Conservation (phyloP, 1,140 invertebrate species). For the Calephelis virginiensis region DNA sequence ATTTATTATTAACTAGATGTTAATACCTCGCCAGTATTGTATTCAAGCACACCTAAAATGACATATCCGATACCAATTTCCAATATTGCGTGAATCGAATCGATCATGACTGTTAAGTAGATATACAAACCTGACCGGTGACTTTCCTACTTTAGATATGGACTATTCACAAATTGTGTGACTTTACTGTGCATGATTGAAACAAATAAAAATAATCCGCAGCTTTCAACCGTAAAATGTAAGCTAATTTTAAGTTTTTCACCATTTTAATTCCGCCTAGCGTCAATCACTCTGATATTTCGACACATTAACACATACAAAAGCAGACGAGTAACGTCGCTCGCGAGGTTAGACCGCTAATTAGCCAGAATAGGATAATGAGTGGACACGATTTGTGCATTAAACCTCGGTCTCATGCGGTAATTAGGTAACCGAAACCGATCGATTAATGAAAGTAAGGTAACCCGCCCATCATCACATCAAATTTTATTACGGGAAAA, state of each 20-base stretch:
- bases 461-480: conserved; percentile 62
- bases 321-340: conserved; percentile 31
- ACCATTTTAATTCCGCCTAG: conserved; percentile 6
- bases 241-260: conserved; percentile 4
- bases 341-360: conserved; percentile 51
- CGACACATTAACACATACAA: conserved; percentile 48
- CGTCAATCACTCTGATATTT: conserved; percentile 35
- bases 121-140: no score
- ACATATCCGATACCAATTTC: no score
- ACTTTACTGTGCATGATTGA: not conserved
- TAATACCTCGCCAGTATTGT: no score
- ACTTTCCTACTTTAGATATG: no score
- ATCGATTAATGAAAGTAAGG: conserved; percentile 75
- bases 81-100: no score
- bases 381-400: conserved; percentile 71
- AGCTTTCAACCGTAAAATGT: not conserved
- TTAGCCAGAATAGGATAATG: conserved; percentile 66
- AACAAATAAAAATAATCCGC: conserved; percentile 13
- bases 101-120: no score
- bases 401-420: conserved; percentile 62
- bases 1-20: no score
- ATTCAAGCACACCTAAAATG: no score
- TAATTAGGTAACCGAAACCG: conserved; percentile 76
- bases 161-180: no score
- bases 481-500: not conserved